Evolutionary conservation across 1,140 invertebrate genomes (phyloP), one percentile per base, ranked within the genome.

Genomic region (Carposina sasakii): DNA sequence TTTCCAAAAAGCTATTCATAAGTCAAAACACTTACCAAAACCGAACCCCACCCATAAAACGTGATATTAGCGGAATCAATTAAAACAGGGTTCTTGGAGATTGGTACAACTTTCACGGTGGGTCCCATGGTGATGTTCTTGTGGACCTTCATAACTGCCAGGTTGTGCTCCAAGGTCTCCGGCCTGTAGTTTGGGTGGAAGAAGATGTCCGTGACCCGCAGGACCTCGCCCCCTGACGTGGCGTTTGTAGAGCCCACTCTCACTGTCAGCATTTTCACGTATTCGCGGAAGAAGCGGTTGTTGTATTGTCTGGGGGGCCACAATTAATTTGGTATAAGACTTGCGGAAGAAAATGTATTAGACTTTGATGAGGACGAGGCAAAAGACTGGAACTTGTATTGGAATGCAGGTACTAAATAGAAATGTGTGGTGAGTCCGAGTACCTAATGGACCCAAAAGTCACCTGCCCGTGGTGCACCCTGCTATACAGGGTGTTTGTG

Each of bases 161-260:
- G 66, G 57, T 83, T 81, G 48, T 76, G 78, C 28, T 76, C 76
- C 24, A 83, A 40, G 0, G 67, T 77, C 0, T 54, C 50, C 0
- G 79, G 76, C 43, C 77, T 79, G 54, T 83, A 83, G 60, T 81
- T 81, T 3, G 79, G 79, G 15, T 83, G 79, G 57, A 83, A 83
- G 49, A 70, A 71, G 34, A 81, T 76, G 37, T 79, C 76, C 0
- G 60, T 49, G 0, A 81, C 76, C 3, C 55, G 43, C 13, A 71
- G 61, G 3, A 76, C n/a, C n/a, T 72, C 62, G 0, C 76, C 79
- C 2, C 79, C 79, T 2, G 63, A 22, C 0, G 76, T 76, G 1
- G 76, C 76, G 56, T 83, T 81, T 4, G 52, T 54, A 1, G 76
- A 77, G 0, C 78, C 78, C 0, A 81, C 61, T 9, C 76, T 58